A percentile compares a stretch with the other conserved stretches of the same genome.
These are phyloP conservation scores for Xyrichtys novacula DNA, from an alignment of 2,797 vertebrate genomes.

Conservation along the genomic window DNA sequence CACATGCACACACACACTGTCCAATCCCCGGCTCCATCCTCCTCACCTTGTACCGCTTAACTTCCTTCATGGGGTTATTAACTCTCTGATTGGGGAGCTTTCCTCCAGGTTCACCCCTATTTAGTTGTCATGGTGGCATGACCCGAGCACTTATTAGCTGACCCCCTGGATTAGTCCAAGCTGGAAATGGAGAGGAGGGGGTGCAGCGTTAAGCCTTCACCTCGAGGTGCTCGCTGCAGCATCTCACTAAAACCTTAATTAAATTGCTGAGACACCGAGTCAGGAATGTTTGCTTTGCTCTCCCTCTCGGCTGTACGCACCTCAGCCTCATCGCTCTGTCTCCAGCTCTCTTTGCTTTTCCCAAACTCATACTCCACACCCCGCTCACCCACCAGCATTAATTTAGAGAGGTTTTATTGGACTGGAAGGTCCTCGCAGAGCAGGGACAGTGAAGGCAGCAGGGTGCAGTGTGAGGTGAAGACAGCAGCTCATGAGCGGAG, in stretches of 20 bases:
- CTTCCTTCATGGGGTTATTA: conserved; percentile 77
- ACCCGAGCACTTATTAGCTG: conserved; percentile 83
- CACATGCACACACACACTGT: conserved; percentile 32
- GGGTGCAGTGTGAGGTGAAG: neutral
- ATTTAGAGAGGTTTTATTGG: conserved; percentile 5
- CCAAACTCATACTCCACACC: conserved; percentile 58
- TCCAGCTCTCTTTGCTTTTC: conserved; percentile 82
- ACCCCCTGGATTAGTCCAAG: conserved; percentile 81
- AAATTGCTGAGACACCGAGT: conserved; percentile 91
- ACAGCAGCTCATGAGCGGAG: neutral
- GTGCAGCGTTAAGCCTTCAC: conserved; percentile 73
- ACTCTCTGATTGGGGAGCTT: conserved; percentile 68
- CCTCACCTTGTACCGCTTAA: conserved; percentile 71
- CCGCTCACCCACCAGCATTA: conserved; percentile 1
- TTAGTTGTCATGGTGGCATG: conserved; percentile 83
- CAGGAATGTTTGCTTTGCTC: conserved; percentile 89
- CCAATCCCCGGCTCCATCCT: conserved; percentile 27
- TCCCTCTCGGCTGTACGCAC: conserved; percentile 37
- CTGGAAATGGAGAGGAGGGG: conserved; percentile 38
- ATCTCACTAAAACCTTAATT: conserved; percentile 87
- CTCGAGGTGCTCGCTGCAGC: conserved; percentile 72
- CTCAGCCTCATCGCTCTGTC: conserved; percentile 48
- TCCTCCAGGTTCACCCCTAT: conserved; percentile 55
- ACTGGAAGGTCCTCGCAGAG: neutral
- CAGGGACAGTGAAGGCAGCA: conserved; percentile 8